These are phyloP conservation scores for Telenomus remus DNA, from an alignment of 1,140 invertebrate genomes.

Conservation along the genomic window DNA sequence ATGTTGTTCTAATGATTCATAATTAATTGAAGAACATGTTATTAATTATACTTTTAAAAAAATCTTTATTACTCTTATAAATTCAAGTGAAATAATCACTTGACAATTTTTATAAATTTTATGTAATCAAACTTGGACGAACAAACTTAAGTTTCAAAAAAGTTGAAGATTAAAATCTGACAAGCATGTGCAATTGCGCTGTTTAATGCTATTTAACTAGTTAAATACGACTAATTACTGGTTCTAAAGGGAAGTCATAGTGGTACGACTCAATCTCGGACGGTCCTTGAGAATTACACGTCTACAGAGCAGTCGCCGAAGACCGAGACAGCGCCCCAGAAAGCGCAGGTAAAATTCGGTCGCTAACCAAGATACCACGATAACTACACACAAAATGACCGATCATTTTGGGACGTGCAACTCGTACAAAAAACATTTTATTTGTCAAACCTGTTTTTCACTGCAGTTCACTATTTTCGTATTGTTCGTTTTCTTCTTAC, in stretches of 20 bases:
- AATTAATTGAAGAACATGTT: too few species aligned
- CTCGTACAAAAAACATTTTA: too few species aligned
- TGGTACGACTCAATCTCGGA: constrained; percentile 72
- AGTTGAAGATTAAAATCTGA: constrained; percentile 15
- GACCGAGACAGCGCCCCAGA: constrained; percentile 70
- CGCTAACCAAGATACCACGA: constrained; percentile 39
- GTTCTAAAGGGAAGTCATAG: constrained; percentile 75
- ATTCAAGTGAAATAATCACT: too few species aligned
- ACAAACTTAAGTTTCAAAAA: too few species aligned
- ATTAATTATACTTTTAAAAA: too few species aligned
- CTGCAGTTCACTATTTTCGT: too few species aligned
- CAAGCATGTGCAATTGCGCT: constrained; percentile 50
- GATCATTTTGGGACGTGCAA: constrained; percentile 9
- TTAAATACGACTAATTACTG: constrained; percentile 70
- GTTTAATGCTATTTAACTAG: constrained; percentile 37
- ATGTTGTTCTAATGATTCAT: too few species aligned
- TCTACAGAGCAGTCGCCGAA: constrained; percentile 70
- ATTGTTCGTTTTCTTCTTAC: too few species aligned
- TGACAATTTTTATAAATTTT: too few species aligned
- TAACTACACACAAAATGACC: constrained; percentile 16
- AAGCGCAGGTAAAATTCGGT: constrained; percentile 71
- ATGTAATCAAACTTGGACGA: too few species aligned
- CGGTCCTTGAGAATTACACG: constrained; percentile 73
- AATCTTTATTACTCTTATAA: too few species aligned
- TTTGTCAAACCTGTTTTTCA: too few species aligned